These are phyloP conservation scores for Drosophila kohkoa DNA, from an alignment of 1,140 invertebrate genomes.

Conservation along the genomic window DNA sequence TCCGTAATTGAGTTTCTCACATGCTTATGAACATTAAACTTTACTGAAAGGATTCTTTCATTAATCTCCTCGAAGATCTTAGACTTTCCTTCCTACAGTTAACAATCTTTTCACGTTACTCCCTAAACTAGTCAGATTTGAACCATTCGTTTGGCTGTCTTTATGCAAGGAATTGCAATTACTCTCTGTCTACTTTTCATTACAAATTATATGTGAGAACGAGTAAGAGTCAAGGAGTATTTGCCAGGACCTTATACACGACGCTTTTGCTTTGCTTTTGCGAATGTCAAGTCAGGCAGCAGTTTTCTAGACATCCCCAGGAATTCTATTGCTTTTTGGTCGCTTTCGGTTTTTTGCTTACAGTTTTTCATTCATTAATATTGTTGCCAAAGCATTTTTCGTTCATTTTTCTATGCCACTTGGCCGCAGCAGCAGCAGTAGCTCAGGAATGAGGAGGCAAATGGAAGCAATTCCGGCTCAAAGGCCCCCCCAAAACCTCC, in stretches of 20 bases:
- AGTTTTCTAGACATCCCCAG: constrained; percentile 37
- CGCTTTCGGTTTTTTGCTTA: constrained; percentile 20
- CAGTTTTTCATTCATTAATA: constrained; percentile 65
- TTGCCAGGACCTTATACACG: background rate
- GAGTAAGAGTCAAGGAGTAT: background rate
- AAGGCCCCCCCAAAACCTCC: constrained; percentile 1
- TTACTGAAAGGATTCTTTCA: background rate
- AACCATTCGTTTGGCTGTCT: constrained; percentile 41
- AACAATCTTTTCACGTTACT: too few relatives aligned
- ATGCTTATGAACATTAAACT: too few relatives aligned
- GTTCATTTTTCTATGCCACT: constrained; percentile 64
- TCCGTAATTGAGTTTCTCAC: too few relatives aligned
- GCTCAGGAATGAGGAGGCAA: background rate
- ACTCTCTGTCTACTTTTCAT: constrained; percentile 56
- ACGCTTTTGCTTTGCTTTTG: constrained; percentile 1
- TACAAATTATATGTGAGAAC: constrained; percentile 22
- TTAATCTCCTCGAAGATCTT: background rate
- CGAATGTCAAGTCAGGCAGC: constrained; percentile 48
- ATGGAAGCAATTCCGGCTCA: constrained; percentile 11
- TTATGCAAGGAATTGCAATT: constrained; percentile 50
- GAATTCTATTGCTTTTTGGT: constrained; percentile 9
- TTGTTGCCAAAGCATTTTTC: constrained; percentile 72
- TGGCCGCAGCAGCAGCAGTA: constrained; percentile 18
- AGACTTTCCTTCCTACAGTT: background rate
- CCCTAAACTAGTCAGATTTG: constrained; percentile 19